A percentile compares a stretch with the other conserved stretches of the same genome.
phyloP scores from a whole-genome alignment of 2,888 invertebrate species.

The Cheilosia vulpina region DNA sequence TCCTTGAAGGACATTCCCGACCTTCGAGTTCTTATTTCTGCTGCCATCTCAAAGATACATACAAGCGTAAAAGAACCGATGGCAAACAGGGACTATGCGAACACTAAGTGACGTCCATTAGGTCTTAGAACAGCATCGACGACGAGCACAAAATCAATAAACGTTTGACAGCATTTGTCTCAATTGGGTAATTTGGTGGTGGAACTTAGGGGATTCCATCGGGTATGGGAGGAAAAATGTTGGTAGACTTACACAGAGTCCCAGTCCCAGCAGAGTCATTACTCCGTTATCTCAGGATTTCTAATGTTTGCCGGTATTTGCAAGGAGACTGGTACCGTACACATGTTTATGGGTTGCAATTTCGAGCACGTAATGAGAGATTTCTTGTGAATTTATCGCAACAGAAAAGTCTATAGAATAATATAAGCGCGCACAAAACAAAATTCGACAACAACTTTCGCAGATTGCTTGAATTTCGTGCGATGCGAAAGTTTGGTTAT shows the following conservation, averaged over 20 bases:
- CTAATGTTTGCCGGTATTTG: too few species aligned
- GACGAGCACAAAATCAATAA: slow-evolving; percentile 48
- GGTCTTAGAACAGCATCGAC: slow-evolving; percentile 9
- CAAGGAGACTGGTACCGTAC: too few species aligned
- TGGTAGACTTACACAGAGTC: not conserved
- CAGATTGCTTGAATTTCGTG: not conserved
- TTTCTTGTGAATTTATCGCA: not conserved
- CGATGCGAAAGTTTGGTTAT: slow-evolving; percentile 15
- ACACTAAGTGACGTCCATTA: slow-evolving; percentile 30
- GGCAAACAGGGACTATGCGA: not conserved
- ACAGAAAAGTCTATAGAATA: not conserved
- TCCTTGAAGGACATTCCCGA: not conserved
- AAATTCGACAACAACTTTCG: slow-evolving; percentile 15
- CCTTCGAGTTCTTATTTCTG: not conserved
- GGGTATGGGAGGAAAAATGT: not conserved
- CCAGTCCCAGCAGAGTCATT: not conserved
- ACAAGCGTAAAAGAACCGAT: not conserved
- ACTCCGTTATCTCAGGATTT: too few species aligned
- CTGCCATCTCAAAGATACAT: not conserved
- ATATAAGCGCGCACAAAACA: not conserved
- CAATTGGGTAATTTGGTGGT: slow-evolving; percentile 31
- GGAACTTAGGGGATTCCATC: not conserved
- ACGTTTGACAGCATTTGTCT: slow-evolving; percentile 27
- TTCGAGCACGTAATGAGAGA: too few species aligned
- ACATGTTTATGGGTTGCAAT: too few species aligned